Percentiles rank a stretch among this genome's conserved stretches.
These are phyloP conservation scores for Nanorana parkeri DNA, from an alignment of 2,113 vertebrate genomes.

Conservation along the genomic window DNA sequence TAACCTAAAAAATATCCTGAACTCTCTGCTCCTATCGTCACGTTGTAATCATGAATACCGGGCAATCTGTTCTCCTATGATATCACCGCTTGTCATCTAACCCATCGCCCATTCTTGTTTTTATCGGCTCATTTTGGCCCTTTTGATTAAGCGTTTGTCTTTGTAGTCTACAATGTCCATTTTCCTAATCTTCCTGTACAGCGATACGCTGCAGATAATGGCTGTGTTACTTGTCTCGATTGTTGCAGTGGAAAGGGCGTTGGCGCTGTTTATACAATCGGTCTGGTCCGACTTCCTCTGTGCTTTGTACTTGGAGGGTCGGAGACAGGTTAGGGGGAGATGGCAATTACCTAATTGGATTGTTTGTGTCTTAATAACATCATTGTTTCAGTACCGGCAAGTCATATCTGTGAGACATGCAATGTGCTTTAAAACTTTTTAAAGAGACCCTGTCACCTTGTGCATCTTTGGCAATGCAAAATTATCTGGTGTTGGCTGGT, in stretches of 20 bases:
- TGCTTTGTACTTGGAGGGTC: constrained; percentile 28
- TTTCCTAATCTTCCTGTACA: neutral
- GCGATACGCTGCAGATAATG: neutral
- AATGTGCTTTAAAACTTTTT: no score
- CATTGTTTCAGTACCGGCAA: constrained; percentile 30
- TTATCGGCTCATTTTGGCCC: no score
- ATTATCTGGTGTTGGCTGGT: no score
- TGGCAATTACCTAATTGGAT: neutral
- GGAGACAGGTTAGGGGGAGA: constrained; percentile 15
- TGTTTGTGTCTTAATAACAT: neutral
- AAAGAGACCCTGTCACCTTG: no score
- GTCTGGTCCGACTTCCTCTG: constrained; percentile 38
- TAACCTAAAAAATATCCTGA: no score
- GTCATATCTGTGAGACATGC: neutral
- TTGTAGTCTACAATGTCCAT: constrained; percentile 2
- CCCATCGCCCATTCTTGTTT: no score
- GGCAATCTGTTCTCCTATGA: no score
- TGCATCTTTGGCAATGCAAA: no score
- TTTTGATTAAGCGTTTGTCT: no score
- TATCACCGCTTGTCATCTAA: no score
- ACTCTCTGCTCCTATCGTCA: no score
- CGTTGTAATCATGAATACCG: no score
- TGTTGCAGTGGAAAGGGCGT: constrained; percentile 25
- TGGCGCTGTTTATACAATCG: neutral
- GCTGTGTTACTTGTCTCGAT: neutral